Evolutionary conservation across 64 coral and sea anemone species (phyloP).

Genomic region (Platygyra sinensis): DNA sequence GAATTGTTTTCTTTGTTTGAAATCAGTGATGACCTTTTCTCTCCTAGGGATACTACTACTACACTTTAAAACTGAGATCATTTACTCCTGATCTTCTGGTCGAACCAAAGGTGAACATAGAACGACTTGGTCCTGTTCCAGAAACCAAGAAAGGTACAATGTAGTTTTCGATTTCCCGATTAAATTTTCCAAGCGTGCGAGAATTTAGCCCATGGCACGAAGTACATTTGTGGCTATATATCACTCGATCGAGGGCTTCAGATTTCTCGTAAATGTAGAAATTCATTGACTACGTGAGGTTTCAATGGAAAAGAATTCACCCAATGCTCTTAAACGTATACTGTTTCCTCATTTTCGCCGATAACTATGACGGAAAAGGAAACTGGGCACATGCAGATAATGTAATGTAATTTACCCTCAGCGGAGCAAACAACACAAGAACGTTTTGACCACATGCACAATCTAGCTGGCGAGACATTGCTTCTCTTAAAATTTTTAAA

Average conservation of each 20-base stretch:
- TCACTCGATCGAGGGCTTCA: neutral
- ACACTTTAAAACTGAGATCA: constrained; percentile 33
- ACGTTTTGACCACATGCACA: neutral
- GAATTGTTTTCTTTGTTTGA: neutral
- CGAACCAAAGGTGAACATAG: constrained; percentile 36
- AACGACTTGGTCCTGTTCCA: constrained; percentile 40
- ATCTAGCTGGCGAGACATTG: neutral
- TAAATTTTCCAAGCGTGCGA: neutral
- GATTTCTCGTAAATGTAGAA: neutral
- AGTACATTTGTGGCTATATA: neutral
- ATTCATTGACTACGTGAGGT: neutral
- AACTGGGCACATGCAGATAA: neutral
- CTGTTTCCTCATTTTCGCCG: neutral
- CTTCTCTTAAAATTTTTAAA: neutral
- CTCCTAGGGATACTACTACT: constrained; percentile 19
- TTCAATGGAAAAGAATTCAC: neutral
- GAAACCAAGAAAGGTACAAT: constrained; percentile 45
- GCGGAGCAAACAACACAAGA: neutral
- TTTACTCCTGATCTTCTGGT: constrained; percentile 51
- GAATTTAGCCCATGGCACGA: neutral
- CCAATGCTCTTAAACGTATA: neutral
- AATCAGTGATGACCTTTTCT: neutral
- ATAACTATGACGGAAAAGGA: neutral
- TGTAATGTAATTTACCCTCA: constrained; percentile 4
- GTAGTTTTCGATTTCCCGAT: neutral